Evolutionary conservation across 2,888 invertebrate species (phyloP), one percentile per base, ranked within the genome.

Genomic region (Eristalinus sepulchralis): DNA sequence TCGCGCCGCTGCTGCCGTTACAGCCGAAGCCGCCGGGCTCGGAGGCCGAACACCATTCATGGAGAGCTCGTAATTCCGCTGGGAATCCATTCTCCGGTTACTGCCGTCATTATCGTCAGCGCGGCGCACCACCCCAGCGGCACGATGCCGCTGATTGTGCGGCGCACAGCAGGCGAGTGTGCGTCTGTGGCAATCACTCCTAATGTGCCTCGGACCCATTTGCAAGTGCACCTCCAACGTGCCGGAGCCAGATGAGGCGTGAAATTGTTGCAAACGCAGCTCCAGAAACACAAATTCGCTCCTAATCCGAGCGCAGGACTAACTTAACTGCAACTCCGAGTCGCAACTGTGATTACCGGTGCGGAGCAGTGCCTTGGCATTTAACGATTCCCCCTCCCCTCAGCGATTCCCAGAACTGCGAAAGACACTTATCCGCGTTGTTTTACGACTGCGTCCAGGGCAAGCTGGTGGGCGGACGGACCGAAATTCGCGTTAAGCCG

Each of bases 151-250:
- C 34, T 70, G 83, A 79, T 83, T 79, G 67, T 33, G 33, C 17
- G 53, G 20, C 60, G 73, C 67, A 33, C 20, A 68, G 34, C 39
- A 33, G 57, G 63, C 34, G 72, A 57, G 62, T 8, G 11, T 60
- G 11, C n/a, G 47, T 39, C 39, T 72, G 73, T 66, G 70, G 36
- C 71, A 80, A 84, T 84, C 75, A 84, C 80, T 84, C 80, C 84
- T 72, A 84, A 84, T 84, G 84, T 72, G 67, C 75, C 55, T 62
- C 80, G 60, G 57, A 67, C 60, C 76, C 76, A 84, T 84, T 84
- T 84, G 80, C 80, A 76, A 72, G 47, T 75, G 78, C 47, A 59
- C 57, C 47, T 17, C 47, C 47, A 5, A 47, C 17, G 47, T 66
- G 67, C 34, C 62, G 63, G 33, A 57, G 57, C 24, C 17, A 66